phyloP scores from a whole-genome alignment of 92 coral and sea anemone genomes.

The Parazoanthus swiftii region DNA sequence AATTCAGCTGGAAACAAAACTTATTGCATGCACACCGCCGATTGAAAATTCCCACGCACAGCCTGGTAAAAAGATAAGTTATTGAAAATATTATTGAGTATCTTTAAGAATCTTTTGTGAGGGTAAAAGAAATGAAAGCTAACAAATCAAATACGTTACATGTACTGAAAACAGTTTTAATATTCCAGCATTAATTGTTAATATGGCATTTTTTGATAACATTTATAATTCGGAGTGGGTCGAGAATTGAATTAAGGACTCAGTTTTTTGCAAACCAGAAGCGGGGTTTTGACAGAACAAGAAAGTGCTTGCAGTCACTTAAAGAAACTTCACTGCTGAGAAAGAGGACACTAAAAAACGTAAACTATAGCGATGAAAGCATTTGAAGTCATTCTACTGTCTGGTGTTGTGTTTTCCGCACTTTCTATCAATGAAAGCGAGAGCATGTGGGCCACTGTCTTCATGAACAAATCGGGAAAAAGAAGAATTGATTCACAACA shows the following conservation, averaged over 20 bases:
- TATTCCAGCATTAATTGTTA: slow-evolving; percentile 23
- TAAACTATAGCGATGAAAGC: background rate
- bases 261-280: background rate
- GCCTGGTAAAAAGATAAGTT: background rate
- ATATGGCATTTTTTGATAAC: background rate
- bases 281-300: background rate
- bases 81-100: background rate
- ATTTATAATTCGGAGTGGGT: background rate
- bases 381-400: background rate
- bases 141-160: background rate
- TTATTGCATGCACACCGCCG: background rate
- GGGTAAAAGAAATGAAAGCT: background rate
- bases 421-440: background rate
- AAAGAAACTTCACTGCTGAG: background rate
- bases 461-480: slow-evolving; percentile 30
- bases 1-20: background rate
- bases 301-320: background rate
- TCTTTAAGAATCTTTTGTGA: background rate
- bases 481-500: background rate
- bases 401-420: background rate
- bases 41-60: background rate
- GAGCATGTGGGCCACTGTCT: slow-evolving; percentile 23
- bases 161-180: background rate
- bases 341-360: background rate
- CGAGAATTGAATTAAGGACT: background rate